Base-by-base conservation (phyloP, 2,888 invertebrate species). In the Acleris literana region DNA sequence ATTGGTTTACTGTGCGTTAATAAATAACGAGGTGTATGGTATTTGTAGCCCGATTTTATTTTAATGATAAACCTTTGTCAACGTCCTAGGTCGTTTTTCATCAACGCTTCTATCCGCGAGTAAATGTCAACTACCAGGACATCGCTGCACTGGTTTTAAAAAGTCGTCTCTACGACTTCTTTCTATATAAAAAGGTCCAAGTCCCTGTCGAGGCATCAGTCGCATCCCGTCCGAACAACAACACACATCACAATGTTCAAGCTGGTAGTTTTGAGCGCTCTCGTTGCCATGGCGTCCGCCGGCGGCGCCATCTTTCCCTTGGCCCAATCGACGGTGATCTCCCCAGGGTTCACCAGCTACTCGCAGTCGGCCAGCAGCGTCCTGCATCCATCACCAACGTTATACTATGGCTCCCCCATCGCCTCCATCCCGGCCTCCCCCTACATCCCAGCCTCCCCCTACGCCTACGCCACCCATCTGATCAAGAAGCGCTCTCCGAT, bases 191-290 rank as follows among this genome's bases (percentile, higher is more conserved):
- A 39, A 89, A 81, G 72, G 75, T 74, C 69, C 64, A 63, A 68
- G 53, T 65, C 68, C 74, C 72, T 72, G 72, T 75, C 69, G 54
- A 51, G 74, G 76, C 78, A 90, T 90, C 91, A 91, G 87, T 89
- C 80, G 85, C 82, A 79, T 74, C 76, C 68, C 54, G 69, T 76
- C 73, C 79, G 79, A 55, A 43, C 43, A 83, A 20, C 55, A 83
- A 89, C 90, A 86, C 85, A 90, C 82, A 87, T 85, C 85, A 90
- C 82, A 78, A 93, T 93, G 91, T 90, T 83, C 79, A 92, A 90
- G 79, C 76, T 90, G 88, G 93, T 94, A 87, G 93, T 94, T 82
- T 93, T 95, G 93, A 94, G 90, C 81, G 93, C 93, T 86, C 85
- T 94, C 77, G 79, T 94, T 77, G 94, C 94, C 75, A 86, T 92